Evolutionary conservation across 2,888 invertebrate genomes (phyloP), one percentile per base, ranked within the genome.

Genomic region (Nomada fucata): DNA sequence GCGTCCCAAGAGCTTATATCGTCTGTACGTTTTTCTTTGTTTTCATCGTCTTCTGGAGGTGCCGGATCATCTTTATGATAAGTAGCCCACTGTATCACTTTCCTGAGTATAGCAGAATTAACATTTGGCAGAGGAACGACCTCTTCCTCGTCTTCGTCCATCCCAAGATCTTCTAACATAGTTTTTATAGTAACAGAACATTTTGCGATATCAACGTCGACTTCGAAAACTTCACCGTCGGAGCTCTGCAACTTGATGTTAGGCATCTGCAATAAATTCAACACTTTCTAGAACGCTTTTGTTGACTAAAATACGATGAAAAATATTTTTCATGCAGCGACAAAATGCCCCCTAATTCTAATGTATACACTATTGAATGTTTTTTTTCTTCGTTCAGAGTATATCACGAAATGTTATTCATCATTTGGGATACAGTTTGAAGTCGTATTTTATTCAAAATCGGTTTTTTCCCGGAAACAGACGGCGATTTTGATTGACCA

Each of bases 1-100:
- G 98, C 98, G 95, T 99, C 99, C 99, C 99, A 99, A 0, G 98
- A 98, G 36, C 98, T 98, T 88, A 99, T 99, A 92, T 99, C 99
- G 93, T 99, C 99, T 0, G 99, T 99, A n/a, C 99, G 95, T 92
- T 99, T 99, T 92, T 99, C 98, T 93, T 98, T 98, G 94, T 98
- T 98, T 93, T 99, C 99, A 92, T 99, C 99, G 91, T 99, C 99
- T 94, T 99, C 99, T 11, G 98, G 97, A 90, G 98, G 97, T 76
- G 98, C 98, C 36, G 98, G 98, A 93, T 99, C 99, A 91, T 99
- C 97, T 94, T 98, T 98, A 93, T 98, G 98, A 90, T 97, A 98
- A 0, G 97, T 97, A 0, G 98, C 98, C 98, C 98, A 98, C 86
- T 97, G 97, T 84, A 98, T 96, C 0, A 97, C 98, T 94, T 99